These are phyloP conservation scores for Troides oblongomaculatus DNA, from an alignment of 2,888 invertebrate genomes.

Conservation along the genomic window DNA sequence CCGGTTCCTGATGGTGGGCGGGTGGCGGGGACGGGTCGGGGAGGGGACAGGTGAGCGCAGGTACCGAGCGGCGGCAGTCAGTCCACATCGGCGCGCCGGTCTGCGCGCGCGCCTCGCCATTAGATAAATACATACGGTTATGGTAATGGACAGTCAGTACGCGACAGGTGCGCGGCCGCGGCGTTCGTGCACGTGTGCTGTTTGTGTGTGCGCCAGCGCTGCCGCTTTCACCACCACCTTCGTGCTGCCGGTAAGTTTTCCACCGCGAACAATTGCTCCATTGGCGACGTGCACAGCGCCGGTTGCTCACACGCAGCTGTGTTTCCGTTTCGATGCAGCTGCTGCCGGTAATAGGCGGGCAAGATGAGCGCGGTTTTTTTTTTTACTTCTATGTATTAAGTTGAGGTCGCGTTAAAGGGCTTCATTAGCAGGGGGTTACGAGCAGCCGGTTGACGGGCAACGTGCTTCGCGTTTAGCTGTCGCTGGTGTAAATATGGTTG, in stretches of 20 bases:
- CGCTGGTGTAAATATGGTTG: conserved; percentile 69
- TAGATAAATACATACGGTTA: conserved; percentile 60
- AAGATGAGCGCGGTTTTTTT: conserved; percentile 52
- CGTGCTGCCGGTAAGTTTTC: conserved; percentile 59
- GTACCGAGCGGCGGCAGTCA: conserved; percentile 71
- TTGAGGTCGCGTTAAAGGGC: conserved; percentile 25
- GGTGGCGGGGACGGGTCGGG: conserved; percentile 61
- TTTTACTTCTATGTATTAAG: conserved; percentile 47
- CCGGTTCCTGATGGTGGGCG: conserved; percentile 76
- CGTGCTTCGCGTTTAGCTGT: conserved; percentile 65
- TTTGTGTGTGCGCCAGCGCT: conserved; percentile 75
- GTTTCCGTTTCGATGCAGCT: conserved; percentile 71
- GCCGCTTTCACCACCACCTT: conserved; percentile 47
- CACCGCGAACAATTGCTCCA: conserved; percentile 43
- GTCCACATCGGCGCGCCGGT: conserved; percentile 68
- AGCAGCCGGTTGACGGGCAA: conserved; percentile 54
- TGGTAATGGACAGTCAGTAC: conserved; percentile 75
- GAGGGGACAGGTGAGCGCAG: conserved; percentile 78
- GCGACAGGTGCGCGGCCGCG: conserved; percentile 77
- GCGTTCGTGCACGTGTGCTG: conserved; percentile 77
- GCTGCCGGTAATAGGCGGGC: conserved; percentile 67
- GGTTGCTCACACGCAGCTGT: conserved; percentile 71
- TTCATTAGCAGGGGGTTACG: conserved; percentile 13
- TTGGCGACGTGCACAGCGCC: conserved; percentile 55
- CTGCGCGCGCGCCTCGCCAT: conserved; percentile 72